Evolutionary conservation across 2,888 invertebrate species (phyloP), one percentile per base, ranked within the genome.

Genomic region (Allolobophora icterica): DNA sequence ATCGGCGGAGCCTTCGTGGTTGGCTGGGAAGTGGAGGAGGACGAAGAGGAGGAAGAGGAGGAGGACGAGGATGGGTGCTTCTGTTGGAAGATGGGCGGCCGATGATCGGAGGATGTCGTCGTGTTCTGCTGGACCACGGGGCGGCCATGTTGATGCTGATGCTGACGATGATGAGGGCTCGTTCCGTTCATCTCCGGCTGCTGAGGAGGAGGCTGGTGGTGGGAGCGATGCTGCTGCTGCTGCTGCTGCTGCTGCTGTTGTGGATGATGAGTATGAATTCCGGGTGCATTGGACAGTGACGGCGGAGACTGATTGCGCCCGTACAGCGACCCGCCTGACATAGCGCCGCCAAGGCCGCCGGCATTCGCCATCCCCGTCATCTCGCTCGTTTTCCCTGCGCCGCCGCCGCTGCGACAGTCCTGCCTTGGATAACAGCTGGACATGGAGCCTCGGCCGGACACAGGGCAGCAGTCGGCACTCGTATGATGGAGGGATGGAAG

Each of bases 131-230:
- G 33, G 89, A 11, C 42, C 40, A 89, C 89, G 5, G 42, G 30
- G 33, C 89, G 42, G 13, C 42, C 42, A 34, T 42, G 40, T 89
- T 38, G 42, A 33, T 89, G 40, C 35, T 89, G 89, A 11, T 89
- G 89, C 89, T 89, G 89, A 34, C 35, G 89, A 38, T 19, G 89
- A 33, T 38, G 33, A 17, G 42, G 89, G 21, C 42, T 45, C 89
- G 89, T 89, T 21, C 87, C 87, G 87, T 87, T 87, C 87, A 87
- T 34, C 87, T 87, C 87, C 35, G 87, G 87, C 38, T 87, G 87
- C 35, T 87, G 87, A 34, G 34, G 87, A 33, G 30, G 83, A 38
- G 34, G 87, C 21, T 87, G 87, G 87, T 87, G 87, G 87, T 87
- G 87, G 24, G 34, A 24, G 87, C 38, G 87, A 87, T 34, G 35